Evolutionary conservation across 2,113 vertebrate species (phyloP).

Genomic region (Eptatretus burgeri): DNA sequence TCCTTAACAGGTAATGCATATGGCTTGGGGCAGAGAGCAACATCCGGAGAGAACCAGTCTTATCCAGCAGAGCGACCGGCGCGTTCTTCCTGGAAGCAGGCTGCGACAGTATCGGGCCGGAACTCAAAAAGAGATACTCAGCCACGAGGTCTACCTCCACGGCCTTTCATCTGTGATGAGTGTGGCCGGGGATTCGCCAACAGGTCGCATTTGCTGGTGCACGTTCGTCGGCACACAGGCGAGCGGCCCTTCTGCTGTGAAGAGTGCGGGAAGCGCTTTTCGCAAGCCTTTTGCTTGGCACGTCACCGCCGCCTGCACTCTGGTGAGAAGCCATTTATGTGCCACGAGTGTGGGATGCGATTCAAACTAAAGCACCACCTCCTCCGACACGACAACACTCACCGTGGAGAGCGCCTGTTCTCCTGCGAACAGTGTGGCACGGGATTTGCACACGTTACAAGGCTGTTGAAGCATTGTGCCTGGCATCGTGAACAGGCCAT

Average conservation of each 20-base stretch:
- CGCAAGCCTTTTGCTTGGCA: slow-evolving; percentile 1
- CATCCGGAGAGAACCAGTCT: no score
- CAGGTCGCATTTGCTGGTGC: slow-evolving; percentile 3
- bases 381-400: slow-evolving; percentile 6
- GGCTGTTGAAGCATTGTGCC: slow-evolving; percentile 1
- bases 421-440: neutral
- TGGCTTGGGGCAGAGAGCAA: no score
- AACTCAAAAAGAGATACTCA: no score
- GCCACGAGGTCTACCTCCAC: no score
- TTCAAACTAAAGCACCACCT: slow-evolving; percentile 5
- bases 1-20: no score
- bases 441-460: neutral
- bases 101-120: no score
- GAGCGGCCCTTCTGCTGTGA: slow-evolving; percentile 1
- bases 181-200: neutral
- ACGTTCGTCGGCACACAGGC: slow-evolving; percentile 4
- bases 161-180: neutral
- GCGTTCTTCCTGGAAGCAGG: no score
- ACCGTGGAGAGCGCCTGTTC: slow-evolving; percentile 1
- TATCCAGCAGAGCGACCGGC: no score
- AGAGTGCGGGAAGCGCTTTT: slow-evolving; percentile 3
- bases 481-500: no score
- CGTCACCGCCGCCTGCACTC: slow-evolving; percentile 5
- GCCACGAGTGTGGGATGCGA: slow-evolving; percentile 4
- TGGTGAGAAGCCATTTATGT: slow-evolving; percentile 3